Evolutionary conservation across 1,140 invertebrate species (phyloP).

Genomic region (Pseudomyrmex concolor): DNA sequence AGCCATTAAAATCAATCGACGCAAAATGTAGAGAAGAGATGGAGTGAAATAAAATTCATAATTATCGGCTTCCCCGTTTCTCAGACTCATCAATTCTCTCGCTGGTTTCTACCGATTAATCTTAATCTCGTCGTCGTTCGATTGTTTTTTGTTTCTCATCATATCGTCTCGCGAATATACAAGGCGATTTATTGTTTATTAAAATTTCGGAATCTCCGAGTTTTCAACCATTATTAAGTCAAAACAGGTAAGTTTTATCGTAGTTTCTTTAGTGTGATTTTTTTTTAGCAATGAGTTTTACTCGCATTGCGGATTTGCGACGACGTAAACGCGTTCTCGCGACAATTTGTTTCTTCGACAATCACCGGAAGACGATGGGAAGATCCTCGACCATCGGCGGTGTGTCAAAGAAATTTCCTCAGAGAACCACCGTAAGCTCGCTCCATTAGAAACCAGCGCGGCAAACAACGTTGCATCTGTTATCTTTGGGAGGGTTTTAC

Average conservation of each 20-base stretch:
- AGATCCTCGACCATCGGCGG: neutral
- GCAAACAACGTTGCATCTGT: slow-evolving; percentile 69
- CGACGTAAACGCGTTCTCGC: slow-evolving; percentile 4
- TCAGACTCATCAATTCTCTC: slow-evolving; percentile 31
- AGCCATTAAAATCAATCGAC: slow-evolving; percentile 53
- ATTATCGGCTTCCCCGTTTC: slow-evolving; percentile 29
- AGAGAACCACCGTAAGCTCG: neutral
- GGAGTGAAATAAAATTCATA: slow-evolving; percentile 34
- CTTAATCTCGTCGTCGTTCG: slow-evolving; percentile 31
- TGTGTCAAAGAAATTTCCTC: slow-evolving; percentile 21
- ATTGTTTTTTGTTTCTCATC: no score
- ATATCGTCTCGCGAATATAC: no score
- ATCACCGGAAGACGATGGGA: neutral
- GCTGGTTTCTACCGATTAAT: slow-evolving; percentile 42
- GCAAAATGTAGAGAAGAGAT: slow-evolving; percentile 32
- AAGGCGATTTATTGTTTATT: no score
- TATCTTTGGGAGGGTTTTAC: slow-evolving; percentile 72
- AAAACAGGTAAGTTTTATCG: no score
- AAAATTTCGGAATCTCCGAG: no score
- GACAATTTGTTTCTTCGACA: slow-evolving; percentile 16
- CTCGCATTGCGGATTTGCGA: no score
- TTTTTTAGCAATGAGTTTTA: no score
- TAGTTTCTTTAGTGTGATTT: no score
- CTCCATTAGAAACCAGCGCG: slow-evolving; percentile 33
- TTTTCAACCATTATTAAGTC: no score